Evolutionary conservation across 2,797 vertebrate genomes (phyloP), one percentile per base, ranked within the genome.

Genomic region (Hipposideros larvatus): DNA sequence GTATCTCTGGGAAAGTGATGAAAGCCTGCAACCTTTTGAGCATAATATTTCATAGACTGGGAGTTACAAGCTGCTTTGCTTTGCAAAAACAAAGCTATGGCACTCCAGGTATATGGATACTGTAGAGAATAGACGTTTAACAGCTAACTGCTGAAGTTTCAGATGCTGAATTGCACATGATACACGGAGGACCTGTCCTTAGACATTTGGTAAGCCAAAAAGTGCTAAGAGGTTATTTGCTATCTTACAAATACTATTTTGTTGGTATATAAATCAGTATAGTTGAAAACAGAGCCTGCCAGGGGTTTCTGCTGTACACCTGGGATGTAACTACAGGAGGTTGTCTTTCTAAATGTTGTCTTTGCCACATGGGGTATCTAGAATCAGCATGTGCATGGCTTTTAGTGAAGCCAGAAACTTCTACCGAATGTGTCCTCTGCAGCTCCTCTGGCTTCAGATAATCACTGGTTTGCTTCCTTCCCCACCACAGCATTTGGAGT

Each of bases 281-380:
- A 96, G 97, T 97, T 94, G 96, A 97, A 96, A 85, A 61, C 92
- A 91, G 68, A 93, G 41, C 87, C 86, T 97, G 51, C 55, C 93
- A 70, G 78, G 14, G 73, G 41, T 85, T 91, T 96, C 94, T 63
- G 11, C 21, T 93, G 88, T 88, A 92, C 66, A 82, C 85, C 51
- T 77, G 85, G 31, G 78, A 68, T 16, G 16, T 68, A 11, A 43
- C 19, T 78, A 43, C 71, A 85, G 68, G 43, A 89, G n/a, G 31
- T 7, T n/a, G 73, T 91, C 65, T 91, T 77, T 59, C 63, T 85
- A 18, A 71, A 65, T 48, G 57, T 46, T 53, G 41, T 75, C 26
- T 87, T 70, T 79, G 87, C 59, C 43, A 15, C 16, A 82, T 3
- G 2, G 16, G 51, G 11, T 19, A 11, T 61, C 65, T 63, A 6